Base-by-base conservation (phyloP, 2,113 vertebrate species). In the Nansenia antarctica region DNA sequence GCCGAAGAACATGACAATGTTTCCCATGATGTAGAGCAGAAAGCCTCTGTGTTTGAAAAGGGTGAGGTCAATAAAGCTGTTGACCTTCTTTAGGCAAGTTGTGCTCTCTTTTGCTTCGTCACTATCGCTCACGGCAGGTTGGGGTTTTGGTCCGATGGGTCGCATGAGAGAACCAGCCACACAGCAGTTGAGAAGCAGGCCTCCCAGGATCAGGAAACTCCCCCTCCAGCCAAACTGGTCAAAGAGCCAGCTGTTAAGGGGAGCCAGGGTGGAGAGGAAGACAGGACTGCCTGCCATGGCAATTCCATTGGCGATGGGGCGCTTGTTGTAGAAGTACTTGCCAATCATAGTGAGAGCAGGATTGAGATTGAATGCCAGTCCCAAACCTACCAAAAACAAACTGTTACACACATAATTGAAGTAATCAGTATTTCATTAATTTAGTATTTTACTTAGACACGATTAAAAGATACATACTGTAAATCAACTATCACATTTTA, bases 281-380 rank as follows among this genome's bases (percentile, higher is more conserved):
- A 99, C 97, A 0, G 97, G 98, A 67, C 98, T 99, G 30, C 98
- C 97, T 0, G 98, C 98, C 98, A 99, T 99, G 0, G 98, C 96
- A 49, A 99, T 82, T 29, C 98, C 98, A 9, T 99, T 99, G 29
- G 98, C 98, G 77, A 99, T 85, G 0, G 98, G 98, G n/a, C 98
- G 92, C 62, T 26, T 95, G 49, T 94, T 95, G 88, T 92, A 99
- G 91, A 99, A 99, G 78, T 99, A 99, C 68, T 95, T 98, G 81
- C 98, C 97, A 1, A 99, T 98, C 96, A 99, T 99, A 9, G 96
- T 98, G 71, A 99, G 92, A 62, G 98, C 95, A n/a, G 98, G 98
- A 82, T 99, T 98, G 70, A 99, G 92, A 85, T 99, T 99, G 85
- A 99, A 98, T 1, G 96, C 92, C 35, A 99, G 87, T 64, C 98